These are phyloP conservation scores for Rotaria socialis DNA, from an alignment of 2,888 invertebrate genomes.

Conservation along the genomic window DNA sequence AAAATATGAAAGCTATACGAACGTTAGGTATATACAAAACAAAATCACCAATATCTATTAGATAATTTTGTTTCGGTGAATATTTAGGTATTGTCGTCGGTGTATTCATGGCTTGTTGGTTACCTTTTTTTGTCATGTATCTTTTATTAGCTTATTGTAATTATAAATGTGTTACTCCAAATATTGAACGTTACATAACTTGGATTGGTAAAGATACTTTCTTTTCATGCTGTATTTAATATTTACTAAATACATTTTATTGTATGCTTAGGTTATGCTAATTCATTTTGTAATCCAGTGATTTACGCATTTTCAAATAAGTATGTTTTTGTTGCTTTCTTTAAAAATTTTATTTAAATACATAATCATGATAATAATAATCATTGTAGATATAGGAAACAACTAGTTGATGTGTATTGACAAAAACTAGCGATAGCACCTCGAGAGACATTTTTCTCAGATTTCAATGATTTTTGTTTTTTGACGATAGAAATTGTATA, in stretches of 20 bases:
- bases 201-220: slow-evolving; percentile 34
- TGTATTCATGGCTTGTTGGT: slow-evolving; percentile 44
- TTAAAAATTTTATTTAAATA: neutral
- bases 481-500: too few relatives aligned
- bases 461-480: too few relatives aligned
- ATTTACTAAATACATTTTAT: neutral
- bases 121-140: slow-evolving; percentile 47
- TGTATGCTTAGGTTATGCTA: slow-evolving; percentile 20
- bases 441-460: too few relatives aligned
- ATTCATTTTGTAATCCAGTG: slow-evolving; percentile 44
- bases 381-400: neutral
- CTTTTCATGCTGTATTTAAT: neutral
- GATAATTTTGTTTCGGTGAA: neutral
- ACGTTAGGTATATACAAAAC: slow-evolving; percentile 38
- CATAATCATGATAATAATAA: neutral
- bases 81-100: slow-evolving; percentile 26
- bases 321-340: neutral
- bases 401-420: neutral
- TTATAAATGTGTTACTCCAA: slow-evolving; percentile 5
- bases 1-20: slow-evolving; percentile 42
- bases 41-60: neutral
- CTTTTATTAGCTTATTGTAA: neutral
- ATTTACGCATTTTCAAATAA: slow-evolving; percentile 45
- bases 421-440: too few relatives aligned
- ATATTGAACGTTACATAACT: slow-evolving; percentile 42